These are phyloP conservation scores for Champsocephalus esox DNA, from an alignment of 2,797 vertebrate species.

Conservation along the genomic window DNA sequence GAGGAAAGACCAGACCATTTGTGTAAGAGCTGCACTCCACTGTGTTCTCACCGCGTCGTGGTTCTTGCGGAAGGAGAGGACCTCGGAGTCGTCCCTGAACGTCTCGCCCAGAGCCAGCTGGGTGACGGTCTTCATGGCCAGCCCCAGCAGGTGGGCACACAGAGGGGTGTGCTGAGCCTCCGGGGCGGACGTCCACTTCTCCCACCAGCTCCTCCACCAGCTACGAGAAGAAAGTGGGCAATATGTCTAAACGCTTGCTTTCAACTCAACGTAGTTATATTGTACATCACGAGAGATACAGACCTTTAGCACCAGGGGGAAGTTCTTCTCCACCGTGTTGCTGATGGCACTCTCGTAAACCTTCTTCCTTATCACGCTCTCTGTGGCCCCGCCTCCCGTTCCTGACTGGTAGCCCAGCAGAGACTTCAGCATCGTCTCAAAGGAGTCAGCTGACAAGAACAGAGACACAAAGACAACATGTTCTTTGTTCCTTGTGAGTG, in stretches of 20 bases:
- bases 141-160: slow-evolving; percentile 92
- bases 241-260: not conserved
- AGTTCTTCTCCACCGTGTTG: slow-evolving; percentile 88
- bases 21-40: not conserved
- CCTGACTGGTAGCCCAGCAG: slow-evolving; percentile 92
- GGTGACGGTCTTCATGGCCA: slow-evolving; percentile 94
- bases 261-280: not conserved
- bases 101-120: slow-evolving; percentile 91
- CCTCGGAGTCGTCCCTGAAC: slow-evolving; percentile 89
- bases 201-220: slow-evolving; percentile 91
- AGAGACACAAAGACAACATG: no score
- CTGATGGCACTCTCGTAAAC: slow-evolving; percentile 89
- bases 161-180: slow-evolving; percentile 93
- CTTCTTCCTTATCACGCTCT: slow-evolving; percentile 89
- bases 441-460: slow-evolving; percentile 88
- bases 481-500: no score
- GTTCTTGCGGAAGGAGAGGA: slow-evolving; percentile 93
- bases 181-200: slow-evolving; percentile 92
- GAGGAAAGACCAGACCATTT: no score
- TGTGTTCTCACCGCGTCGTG: slow-evolving; percentile 90
- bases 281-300: not conserved
- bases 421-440: slow-evolving; percentile 97
- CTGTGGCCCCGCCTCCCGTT: slow-evolving; percentile 79
- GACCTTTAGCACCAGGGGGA: slow-evolving; percentile 90
- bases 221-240: slow-evolving; percentile 66